Evolutionary conservation across 2,797 vertebrate genomes (phyloP), one percentile per base, ranked within the genome.

Genomic region (Octomys mimax): DNA sequence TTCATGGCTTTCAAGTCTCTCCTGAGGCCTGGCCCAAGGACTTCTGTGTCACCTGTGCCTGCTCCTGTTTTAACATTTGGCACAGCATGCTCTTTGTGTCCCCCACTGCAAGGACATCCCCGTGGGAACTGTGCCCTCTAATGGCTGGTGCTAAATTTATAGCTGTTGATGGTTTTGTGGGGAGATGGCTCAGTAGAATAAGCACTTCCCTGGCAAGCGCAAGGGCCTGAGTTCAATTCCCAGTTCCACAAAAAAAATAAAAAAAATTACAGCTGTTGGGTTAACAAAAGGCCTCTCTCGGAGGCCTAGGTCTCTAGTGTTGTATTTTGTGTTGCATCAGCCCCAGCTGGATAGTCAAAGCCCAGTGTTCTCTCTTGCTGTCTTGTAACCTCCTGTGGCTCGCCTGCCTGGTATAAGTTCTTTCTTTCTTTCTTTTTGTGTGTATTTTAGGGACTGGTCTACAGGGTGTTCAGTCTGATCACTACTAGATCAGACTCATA

Each of bases 1-100:
- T 19, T 19, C 4, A 12, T 46, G 12, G 46, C 71, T 24, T 6
- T 13, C 0, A 18, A 11, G 28, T 11, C 79, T n/a, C 42, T 52
- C 36, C 21, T 2, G 16, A 54, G 46, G 46, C 18, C 77, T 54
- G 7, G 46, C 21, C 18, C 6, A 26, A 49, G 49, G 49, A 31
- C 28, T 26, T 64, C 54, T 9, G 4, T 26, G 4, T 61, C 46
- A 4, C 11, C 52, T 0, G 0, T 33, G 8, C 57, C 16, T 61
- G 2, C 61, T 16, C 57, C 54, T 71, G 6, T n/a, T 49, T 81
- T 68, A 71, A 39, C 64, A 26, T 52, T 52, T 19, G 84, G 13
- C 54, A 14, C 2, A 2, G 52, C 36, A 2, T 36, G 21, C 54
- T 5, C 39, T n/a, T 10, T 10, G 18, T 54, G 1, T 85, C 26